Evolutionary conservation across 2,888 invertebrate genomes (phyloP), one percentile per base, ranked within the genome.

Genomic region (Aromia moschata): DNA sequence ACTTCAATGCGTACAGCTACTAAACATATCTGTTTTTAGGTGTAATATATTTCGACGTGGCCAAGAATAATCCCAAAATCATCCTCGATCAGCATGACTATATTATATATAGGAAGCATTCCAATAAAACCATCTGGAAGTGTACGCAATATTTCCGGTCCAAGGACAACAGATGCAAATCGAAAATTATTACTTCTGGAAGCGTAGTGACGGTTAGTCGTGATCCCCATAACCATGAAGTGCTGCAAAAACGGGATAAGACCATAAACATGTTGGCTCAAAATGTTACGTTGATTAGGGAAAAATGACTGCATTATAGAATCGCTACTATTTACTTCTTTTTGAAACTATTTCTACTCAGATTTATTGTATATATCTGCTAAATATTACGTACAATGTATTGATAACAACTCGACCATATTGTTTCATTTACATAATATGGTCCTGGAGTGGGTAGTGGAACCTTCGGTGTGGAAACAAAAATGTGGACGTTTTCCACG

Each of bases 41-140:
- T 57, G 36, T 60, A 1, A 69, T 74, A 20, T 73, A 73, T 49
- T 73, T 74, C 62, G 71, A 70, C 17, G 61, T 70, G 38, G 74
- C 69, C 25, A 70, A 69, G 17, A 74, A 72, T 57, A 70, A 74
- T 52, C 74, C 74, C 14, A 74, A 73, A 64, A 72, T 74, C 15
- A 69, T 73, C 37, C 58, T 74, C 10, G 72, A 73, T 52, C 61
- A 70, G 25, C 62, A 71, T 53, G 66, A 69, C 17, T 74, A 73
- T 49, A 56, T 69, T 9, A 70, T 73, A 12, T 70, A 70, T 40
- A 56, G 67, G 12, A 74, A 73, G 49, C 68, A 73, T 36, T 17
- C 46, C 0, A 65, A 64, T 12, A 70, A 67, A 51, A 74, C 74
- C 0, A 44, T 73, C 3, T 74, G 74, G 74, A 73, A 67, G 58